These are phyloP conservation scores for Crocodylus rhombifer DNA, from an alignment of 2,797 vertebrate genomes.

Conservation along the genomic window DNA sequence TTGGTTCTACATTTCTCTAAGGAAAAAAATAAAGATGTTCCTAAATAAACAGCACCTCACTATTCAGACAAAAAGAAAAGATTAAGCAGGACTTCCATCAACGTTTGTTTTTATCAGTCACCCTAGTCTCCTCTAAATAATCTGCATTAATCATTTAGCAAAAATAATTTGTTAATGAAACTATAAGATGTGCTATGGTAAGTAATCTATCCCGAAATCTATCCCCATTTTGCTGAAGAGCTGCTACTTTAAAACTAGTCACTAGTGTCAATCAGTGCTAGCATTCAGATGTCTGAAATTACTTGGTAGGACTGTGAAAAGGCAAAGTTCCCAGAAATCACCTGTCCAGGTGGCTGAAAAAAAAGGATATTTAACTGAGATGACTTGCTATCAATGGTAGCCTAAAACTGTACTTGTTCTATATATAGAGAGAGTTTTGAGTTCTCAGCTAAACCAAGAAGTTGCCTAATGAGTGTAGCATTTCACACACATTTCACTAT, in stretches of 20 bases:
- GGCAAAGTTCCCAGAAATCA: background rate
- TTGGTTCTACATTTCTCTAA: background rate
- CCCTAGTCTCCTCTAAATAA: background rate
- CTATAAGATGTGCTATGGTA: background rate
- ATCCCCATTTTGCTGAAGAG: constrained; percentile 2
- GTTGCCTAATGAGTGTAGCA: background rate
- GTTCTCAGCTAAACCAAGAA: background rate
- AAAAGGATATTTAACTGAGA: background rate
- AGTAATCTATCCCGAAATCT: constrained; percentile 10
- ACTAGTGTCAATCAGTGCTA: background rate
- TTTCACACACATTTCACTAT: background rate
- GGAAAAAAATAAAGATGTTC: constrained; percentile 23
- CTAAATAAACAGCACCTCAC: background rate
- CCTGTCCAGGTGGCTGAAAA: background rate
- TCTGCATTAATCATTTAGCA: background rate
- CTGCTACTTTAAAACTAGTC: constrained; percentile 48
- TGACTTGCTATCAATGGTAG: background rate
- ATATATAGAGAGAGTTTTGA: background rate
- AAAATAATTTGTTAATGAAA: constrained; percentile 23
- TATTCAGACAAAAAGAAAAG: constrained; percentile 8
- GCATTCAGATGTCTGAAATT: constrained; percentile 46
- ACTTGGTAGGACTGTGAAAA: constrained; percentile 56
- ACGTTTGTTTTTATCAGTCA: background rate
- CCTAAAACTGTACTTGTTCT: rapidly evolving
- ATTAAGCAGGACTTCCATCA: background rate